Conservation (phyloP, 2,888 invertebrate species). For the Epinotia demarniana region DNA sequence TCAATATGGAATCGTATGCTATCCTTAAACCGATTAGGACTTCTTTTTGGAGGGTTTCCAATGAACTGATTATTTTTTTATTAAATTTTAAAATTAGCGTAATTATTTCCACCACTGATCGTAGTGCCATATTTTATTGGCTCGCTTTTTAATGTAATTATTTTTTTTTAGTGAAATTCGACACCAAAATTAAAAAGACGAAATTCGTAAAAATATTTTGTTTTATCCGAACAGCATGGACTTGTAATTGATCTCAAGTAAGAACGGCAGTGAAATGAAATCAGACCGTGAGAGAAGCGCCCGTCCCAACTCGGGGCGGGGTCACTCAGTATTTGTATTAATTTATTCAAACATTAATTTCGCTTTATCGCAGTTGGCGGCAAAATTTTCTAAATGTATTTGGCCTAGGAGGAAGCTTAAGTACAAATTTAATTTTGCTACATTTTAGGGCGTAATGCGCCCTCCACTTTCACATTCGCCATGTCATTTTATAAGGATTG, state of each 20-base stretch:
- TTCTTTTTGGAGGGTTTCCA: constrained; percentile 76
- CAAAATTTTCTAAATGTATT: constrained; percentile 52
- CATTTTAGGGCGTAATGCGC: constrained; percentile 45
- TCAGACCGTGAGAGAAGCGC: constrained; percentile 45
- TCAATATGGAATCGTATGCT: constrained; percentile 64
- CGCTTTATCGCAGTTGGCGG: constrained; percentile 34
- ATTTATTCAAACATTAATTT: constrained; percentile 5
- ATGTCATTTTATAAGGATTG: constrained; percentile 26
- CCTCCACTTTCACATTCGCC: constrained; percentile 18
- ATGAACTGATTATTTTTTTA: constrained; percentile 81
- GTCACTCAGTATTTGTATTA: neutral
- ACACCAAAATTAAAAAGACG: constrained; percentile 80
- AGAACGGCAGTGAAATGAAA: constrained; percentile 62
- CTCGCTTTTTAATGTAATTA: constrained; percentile 72
- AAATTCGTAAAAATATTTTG: constrained; percentile 64
- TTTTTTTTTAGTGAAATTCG: constrained; percentile 79
- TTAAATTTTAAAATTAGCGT: constrained; percentile 74
- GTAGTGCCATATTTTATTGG: constrained; percentile 83
- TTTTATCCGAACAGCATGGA: constrained; percentile 71
- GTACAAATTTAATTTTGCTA: constrained; percentile 69
- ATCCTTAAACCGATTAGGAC: constrained; percentile 58
- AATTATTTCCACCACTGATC: constrained; percentile 80
- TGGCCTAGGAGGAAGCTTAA: constrained; percentile 68
- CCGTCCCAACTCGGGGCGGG: constrained; percentile 25
- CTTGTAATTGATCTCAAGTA: constrained; percentile 80